phyloP scores from a whole-genome alignment of 2,888 invertebrate species.

The Maniola hyperantus region DNA sequence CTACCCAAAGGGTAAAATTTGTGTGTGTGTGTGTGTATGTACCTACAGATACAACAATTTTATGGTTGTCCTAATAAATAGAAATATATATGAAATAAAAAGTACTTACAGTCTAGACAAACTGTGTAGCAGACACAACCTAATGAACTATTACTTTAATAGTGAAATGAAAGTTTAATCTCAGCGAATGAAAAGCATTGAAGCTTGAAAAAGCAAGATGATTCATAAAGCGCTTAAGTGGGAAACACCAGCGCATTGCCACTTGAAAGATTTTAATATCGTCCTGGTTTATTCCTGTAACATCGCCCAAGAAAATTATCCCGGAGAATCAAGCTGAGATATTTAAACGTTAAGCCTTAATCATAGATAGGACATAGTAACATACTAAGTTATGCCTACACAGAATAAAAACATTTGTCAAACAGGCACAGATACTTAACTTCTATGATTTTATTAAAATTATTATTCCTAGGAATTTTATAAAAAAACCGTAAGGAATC shows the following conservation, averaged over 20 bases:
- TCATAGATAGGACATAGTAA: background rate
- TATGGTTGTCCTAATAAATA: too few relatives aligned
- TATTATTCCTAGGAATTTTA: too few relatives aligned
- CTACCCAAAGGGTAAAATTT: too few relatives aligned
- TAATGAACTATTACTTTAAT: background rate
- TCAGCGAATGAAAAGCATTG: conserved; percentile 4
- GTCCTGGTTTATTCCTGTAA: conserved; percentile 41
- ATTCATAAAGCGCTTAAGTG: conserved; percentile 29
- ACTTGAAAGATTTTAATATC: conserved; percentile 44
- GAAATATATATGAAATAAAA: too few relatives aligned
- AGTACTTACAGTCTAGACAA: background rate
- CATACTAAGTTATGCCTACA: too few relatives aligned
- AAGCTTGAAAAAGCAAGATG: conserved; percentile 21
- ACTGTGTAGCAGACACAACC: background rate
- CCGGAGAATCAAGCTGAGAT: conserved; percentile 64
- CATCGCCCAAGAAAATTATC: conserved; percentile 52
- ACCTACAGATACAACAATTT: too few relatives aligned
- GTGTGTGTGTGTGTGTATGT: too few relatives aligned
- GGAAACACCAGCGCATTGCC: conserved; percentile 36
- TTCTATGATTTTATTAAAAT: too few relatives aligned
- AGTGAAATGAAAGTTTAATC: conserved; percentile 4
- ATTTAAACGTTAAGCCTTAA: background rate
- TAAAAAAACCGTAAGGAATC: too few relatives aligned
- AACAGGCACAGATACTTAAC: too few relatives aligned
- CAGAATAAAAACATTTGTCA: too few relatives aligned